Conservation (phyloP, 2,888 invertebrate genomes). For the Hemithea aestivaria region DNA sequence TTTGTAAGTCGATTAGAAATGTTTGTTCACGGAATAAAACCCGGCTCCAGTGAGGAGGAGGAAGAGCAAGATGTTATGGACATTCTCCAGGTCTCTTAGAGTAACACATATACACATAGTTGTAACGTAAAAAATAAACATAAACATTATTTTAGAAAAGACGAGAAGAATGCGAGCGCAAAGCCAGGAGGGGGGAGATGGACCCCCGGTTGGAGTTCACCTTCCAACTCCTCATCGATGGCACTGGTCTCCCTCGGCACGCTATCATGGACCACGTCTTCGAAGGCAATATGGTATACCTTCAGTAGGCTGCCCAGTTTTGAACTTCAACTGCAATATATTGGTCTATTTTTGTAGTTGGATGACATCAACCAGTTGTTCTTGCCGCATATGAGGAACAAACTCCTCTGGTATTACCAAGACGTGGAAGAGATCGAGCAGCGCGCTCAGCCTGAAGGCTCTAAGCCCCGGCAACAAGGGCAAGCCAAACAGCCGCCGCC, state of each 20-base stretch:
- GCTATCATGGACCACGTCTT: constrained; percentile 95
- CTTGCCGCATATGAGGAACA: constrained; percentile 90
- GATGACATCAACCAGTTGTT: constrained; percentile 94
- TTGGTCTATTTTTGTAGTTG: constrained; percentile 74
- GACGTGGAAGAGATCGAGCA: constrained; percentile 86
- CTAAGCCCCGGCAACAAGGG: constrained; percentile 64
- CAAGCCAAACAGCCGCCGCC: constrained; percentile 68
- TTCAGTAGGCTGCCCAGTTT: too few species aligned
- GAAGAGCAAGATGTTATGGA: constrained; percentile 80
- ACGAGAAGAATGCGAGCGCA: constrained; percentile 95
- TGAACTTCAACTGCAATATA: too few species aligned
- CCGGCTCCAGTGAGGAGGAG: constrained; percentile 78
- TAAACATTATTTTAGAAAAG: constrained; percentile 67
- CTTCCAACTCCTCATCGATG: constrained; percentile 92
- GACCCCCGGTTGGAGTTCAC: constrained; percentile 94
- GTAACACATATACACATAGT: neutral
- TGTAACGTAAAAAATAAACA: neutral
- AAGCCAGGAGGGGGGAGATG: constrained; percentile 94
- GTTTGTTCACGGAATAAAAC: constrained; percentile 79
- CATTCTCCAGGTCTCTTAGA: constrained; percentile 61
- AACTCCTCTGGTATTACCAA: constrained; percentile 93
- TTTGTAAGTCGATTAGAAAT: constrained; percentile 39
- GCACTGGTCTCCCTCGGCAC: constrained; percentile 87
- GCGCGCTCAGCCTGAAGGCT: constrained; percentile 63
- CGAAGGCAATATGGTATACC: constrained; percentile 91